phyloP scores from a whole-genome alignment of 2,888 invertebrate species.

The Drosophila percnosoma region DNA sequence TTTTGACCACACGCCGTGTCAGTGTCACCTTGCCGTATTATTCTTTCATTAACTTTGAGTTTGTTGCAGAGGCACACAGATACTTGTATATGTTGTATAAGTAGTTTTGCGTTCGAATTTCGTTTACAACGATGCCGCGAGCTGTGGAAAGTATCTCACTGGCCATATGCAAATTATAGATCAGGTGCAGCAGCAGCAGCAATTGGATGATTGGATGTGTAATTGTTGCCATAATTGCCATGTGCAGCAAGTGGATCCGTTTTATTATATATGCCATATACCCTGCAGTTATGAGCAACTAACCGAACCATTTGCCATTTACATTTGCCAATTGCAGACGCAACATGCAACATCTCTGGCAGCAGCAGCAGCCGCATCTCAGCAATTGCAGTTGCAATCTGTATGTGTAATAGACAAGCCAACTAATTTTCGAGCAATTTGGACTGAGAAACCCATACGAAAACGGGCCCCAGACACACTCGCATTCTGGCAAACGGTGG shows the following conservation, averaged over 20 bases:
- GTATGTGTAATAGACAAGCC: slow-evolving; percentile 78
- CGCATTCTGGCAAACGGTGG: slow-evolving; percentile 66
- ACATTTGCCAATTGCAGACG: slow-evolving; percentile 46
- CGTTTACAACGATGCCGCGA: slow-evolving; percentile 63
- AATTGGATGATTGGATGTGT: slow-evolving; percentile 64
- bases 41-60: slow-evolving; percentile 72
- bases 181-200: slow-evolving; percentile 64
- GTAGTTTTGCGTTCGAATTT: slow-evolving; percentile 25
- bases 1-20: slow-evolving; percentile 67
- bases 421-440: slow-evolving; percentile 77
- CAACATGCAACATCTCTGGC: slow-evolving; percentile 65
- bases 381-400: slow-evolving; percentile 66
- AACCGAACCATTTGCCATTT: slow-evolving; percentile 70
- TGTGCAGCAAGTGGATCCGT: slow-evolving; percentile 75
- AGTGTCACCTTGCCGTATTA: slow-evolving; percentile 70
- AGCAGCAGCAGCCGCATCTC: slow-evolving; percentile 23
- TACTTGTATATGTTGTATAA: neutral
- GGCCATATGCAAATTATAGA: slow-evolving; percentile 75
- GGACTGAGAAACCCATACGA: slow-evolving; percentile 70
- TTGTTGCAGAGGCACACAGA: slow-evolving; percentile 28
- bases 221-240: slow-evolving; percentile 71
- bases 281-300: slow-evolving; percentile 80
- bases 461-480: slow-evolving; percentile 24
- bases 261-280: slow-evolving; percentile 62
- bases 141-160: slow-evolving; percentile 80